Evolutionary conservation across 1,140 invertebrate genomes (phyloP).

Genomic region (Neoseiulus cucumeris): DNA sequence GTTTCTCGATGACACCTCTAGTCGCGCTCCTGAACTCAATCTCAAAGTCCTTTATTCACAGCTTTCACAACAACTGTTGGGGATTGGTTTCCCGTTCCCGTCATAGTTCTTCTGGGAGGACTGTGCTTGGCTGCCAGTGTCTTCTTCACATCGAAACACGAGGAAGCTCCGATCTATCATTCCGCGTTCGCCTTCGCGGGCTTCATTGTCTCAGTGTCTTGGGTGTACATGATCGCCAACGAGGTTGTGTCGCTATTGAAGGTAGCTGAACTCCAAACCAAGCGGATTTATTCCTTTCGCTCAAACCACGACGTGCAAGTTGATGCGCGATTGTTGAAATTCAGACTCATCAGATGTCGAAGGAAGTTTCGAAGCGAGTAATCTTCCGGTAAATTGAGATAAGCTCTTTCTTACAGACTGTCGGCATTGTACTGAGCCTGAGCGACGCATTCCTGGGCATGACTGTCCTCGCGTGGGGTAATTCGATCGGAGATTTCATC

Average conservation of each 20-base stretch:
- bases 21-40: background rate
- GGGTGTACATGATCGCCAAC: constrained; percentile 43
- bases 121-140: constrained; percentile 23
- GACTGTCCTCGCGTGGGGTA: constrained; percentile 48
- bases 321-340: background rate
- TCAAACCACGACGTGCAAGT: too few species aligned
- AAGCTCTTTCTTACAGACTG: constrained; percentile 26
- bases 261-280: constrained; percentile 25
- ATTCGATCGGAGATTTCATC: constrained; percentile 46
- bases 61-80: constrained; percentile 22
- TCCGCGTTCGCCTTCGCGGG: constrained; percentile 37
- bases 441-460: constrained; percentile 44
- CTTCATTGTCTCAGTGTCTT: constrained; percentile 40
- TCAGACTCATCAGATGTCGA: background rate
- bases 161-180: constrained; percentile 28
- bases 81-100: constrained; percentile 24
- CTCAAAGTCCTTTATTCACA: constrained; percentile 15
- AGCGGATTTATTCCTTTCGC: too few species aligned
- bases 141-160: constrained; percentile 25
- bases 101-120: constrained; percentile 23
- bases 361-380: too few species aligned
- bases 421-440: constrained; percentile 39
- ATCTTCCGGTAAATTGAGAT: background rate
- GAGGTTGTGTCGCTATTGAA: constrained; percentile 42
- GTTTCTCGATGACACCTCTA: too few species aligned